Evolutionary conservation across 2,797 vertebrate genomes (phyloP).

Genomic region (Darevskia nairensis): DNA sequence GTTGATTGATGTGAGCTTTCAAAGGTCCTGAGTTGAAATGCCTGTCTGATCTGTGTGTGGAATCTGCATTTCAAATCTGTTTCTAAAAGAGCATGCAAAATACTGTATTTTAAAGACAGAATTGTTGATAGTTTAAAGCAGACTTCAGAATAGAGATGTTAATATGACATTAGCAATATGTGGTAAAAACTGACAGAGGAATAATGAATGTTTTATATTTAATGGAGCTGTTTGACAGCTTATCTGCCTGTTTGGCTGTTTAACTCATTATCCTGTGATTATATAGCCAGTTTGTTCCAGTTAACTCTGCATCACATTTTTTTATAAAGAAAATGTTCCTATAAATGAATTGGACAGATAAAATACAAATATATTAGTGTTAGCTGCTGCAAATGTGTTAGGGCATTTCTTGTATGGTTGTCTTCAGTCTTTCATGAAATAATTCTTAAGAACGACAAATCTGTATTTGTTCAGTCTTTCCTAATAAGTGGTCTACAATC

Average conservation of each 20-base stretch:
- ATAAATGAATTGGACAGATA: slow-evolving; percentile 30
- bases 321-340: background rate
- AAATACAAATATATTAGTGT: background rate
- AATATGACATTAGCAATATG: slow-evolving; percentile 31
- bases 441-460: slow-evolving; percentile 51
- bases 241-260: slow-evolving; percentile 47
- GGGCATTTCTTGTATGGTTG: slow-evolving; percentile 2
- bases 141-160: background rate
- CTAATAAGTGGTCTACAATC: slow-evolving; percentile 80
- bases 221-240: slow-evolving; percentile 54
- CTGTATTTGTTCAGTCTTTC: slow-evolving; percentile 71
- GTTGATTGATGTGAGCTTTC: slow-evolving; percentile 72
- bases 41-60: slow-evolving; percentile 65
- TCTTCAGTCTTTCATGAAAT: slow-evolving; percentile 15
- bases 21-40: slow-evolving; percentile 71
- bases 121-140: slow-evolving; percentile 43
- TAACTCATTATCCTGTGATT: slow-evolving; percentile 62
- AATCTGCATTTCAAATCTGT: slow-evolving; percentile 67
- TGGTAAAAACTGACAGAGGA: slow-evolving; percentile 26
- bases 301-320: slow-evolving; percentile 26
- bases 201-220: slow-evolving; percentile 41
- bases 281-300: slow-evolving; percentile 26
- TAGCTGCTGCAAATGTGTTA: slow-evolving; percentile 6
- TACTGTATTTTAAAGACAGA: slow-evolving; percentile 44
- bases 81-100: slow-evolving; percentile 61